Percentiles rank a stretch among this genome's conserved stretches.
These are phyloP conservation scores for Chaetura pelagica DNA, from an alignment of 2,113 vertebrate genomes.

Conservation along the genomic window DNA sequence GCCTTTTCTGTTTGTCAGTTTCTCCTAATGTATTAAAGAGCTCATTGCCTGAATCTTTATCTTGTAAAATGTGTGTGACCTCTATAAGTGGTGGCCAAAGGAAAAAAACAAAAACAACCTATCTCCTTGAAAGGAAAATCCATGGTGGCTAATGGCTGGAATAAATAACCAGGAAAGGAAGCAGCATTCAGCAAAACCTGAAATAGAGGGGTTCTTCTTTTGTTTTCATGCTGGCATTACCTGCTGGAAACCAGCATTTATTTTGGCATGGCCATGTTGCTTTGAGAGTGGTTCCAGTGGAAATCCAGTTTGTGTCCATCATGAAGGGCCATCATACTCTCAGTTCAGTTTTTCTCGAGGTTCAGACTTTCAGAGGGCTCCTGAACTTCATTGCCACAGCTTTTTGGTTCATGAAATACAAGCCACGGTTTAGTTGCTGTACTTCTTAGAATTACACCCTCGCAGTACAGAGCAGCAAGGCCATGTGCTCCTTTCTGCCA, in stretches of 20 bases:
- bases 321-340: not conserved
- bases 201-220: not conserved
- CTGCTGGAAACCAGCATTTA: not conserved
- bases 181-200: not conserved
- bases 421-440: not conserved
- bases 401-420: not conserved
- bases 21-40: constrained; percentile 63
- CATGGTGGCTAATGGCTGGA: not conserved
- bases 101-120: not conserved
- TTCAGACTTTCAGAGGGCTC: not conserved
- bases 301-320: not conserved
- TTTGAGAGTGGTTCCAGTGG: not conserved
- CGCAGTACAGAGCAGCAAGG: not conserved
- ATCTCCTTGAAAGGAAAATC: constrained; percentile 27
- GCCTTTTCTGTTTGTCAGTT: constrained; percentile 42
- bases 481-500: not conserved
- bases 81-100: constrained; percentile 41
- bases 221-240: not conserved
- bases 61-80: constrained; percentile 19
- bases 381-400: not conserved
- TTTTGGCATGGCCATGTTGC: not conserved
- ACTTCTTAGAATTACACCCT: not conserved
- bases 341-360: not conserved
- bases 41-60: constrained; percentile 22
- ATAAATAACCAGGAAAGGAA: not conserved